phyloP scores from a whole-genome alignment of 1,140 invertebrate species.

The Habropoda laboriosa region DNA sequence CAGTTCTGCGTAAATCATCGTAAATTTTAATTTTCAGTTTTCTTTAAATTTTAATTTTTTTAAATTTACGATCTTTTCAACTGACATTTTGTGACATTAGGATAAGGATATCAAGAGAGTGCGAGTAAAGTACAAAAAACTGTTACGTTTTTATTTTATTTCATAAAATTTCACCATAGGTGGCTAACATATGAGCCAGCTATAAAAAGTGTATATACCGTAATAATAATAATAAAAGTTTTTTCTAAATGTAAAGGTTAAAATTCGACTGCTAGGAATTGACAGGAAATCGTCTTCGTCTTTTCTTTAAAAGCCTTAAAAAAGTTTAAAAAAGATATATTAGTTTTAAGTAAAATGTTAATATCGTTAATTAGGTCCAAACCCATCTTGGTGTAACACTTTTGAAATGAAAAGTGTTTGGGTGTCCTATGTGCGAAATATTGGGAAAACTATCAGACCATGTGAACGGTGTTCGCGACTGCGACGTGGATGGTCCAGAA shows the following conservation, averaged over 20 bases:
- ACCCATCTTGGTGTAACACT: conserved; percentile 82
- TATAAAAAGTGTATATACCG: conserved; percentile 45
- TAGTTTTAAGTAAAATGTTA: not conserved
- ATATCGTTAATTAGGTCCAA: conserved; percentile 75
- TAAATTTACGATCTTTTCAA: too few species aligned
- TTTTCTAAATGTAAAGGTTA: not conserved
- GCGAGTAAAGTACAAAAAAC: not conserved
- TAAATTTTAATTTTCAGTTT: too few species aligned
- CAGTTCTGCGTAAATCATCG: too few species aligned
- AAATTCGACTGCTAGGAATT: not conserved
- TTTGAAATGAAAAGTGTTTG: conserved; percentile 88
- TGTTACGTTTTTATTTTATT: conserved; percentile 50
- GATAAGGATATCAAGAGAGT: not conserved
- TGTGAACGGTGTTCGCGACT: conserved; percentile 83
- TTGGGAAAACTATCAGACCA: conserved; percentile 87
- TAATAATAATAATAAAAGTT: conserved; percentile 2
- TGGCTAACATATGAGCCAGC: conserved; percentile 69
- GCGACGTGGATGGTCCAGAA: conserved; percentile 68
- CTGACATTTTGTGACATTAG: too few species aligned
- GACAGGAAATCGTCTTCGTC: not conserved
- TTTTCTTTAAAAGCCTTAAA: not conserved
- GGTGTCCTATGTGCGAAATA: conserved; percentile 88
- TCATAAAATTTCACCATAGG: conserved; percentile 62
- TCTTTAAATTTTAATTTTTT: too few species aligned
- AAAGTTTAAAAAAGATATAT: not conserved